phyloP scores from a whole-genome alignment of 2,797 vertebrate species.

The Allobates femoralis region DNA sequence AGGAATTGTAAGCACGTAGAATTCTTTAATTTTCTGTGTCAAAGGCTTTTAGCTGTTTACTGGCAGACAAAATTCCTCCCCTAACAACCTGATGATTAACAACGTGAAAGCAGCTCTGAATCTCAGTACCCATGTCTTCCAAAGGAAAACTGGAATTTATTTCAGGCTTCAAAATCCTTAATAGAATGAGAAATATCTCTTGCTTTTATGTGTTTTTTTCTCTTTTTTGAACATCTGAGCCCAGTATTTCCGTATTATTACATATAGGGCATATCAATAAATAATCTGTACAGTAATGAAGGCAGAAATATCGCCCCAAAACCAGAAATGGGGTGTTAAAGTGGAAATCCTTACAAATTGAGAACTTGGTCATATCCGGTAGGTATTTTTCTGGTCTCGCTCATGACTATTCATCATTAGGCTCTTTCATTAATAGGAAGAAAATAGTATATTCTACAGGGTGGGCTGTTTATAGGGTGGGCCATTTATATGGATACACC shows the following conservation, averaged over 20 bases:
- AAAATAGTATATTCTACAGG: too few species aligned
- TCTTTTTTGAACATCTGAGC: not conserved
- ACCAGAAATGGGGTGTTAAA: not conserved
- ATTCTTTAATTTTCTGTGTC: not conserved
- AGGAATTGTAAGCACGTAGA: not conserved
- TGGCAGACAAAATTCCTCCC: not conserved
- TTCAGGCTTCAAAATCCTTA: constrained; percentile 28
- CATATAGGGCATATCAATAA: not conserved
- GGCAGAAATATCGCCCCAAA: not conserved
- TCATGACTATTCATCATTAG: not conserved
- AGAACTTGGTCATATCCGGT: not conserved
- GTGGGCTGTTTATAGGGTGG: too few species aligned
- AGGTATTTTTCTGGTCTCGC: not conserved
- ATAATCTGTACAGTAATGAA: constrained; percentile 9
- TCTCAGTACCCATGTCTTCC: not conserved
- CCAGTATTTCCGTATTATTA: not conserved
- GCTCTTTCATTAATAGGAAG: too few species aligned
- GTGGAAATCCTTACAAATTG: not conserved
- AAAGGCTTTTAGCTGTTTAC: constrained; percentile 12
- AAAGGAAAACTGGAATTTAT: not conserved
- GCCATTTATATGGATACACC: too few species aligned
- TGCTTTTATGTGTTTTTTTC: not conserved
- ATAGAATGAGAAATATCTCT: constrained; percentile 6
- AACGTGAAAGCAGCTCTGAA: constrained; percentile 7
- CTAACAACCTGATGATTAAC: constrained; percentile 26